Evolutionary conservation across 2,888 invertebrate genomes (phyloP).

Genomic region (Orchesella flavescens): DNA sequence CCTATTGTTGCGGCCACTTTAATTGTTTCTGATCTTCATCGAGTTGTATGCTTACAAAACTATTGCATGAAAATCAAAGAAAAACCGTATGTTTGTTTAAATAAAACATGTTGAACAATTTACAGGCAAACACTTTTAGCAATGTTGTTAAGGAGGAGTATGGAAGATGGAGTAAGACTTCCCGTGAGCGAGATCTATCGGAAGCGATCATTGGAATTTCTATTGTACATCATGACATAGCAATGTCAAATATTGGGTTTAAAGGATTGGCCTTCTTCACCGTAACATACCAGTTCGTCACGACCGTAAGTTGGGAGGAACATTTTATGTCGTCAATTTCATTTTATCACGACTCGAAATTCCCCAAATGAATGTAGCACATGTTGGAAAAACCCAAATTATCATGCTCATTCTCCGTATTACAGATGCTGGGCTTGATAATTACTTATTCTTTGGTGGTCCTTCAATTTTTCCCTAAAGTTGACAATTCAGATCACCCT

Average conservation of each 20-base stretch:
- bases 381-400: no score
- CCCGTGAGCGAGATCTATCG: not conserved
- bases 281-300: constrained; percentile 25
- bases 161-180: not conserved
- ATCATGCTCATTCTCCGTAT: not conserved
- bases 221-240: constrained; percentile 46
- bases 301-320: constrained; percentile 19
- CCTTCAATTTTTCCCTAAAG: constrained; percentile 31
- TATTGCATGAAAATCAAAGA: no score
- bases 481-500: not conserved
- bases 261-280: constrained; percentile 47
- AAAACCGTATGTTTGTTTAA: no score
- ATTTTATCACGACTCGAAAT: not conserved
- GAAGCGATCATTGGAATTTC: constrained; percentile 34
- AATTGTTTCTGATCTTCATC: constrained; percentile 44
- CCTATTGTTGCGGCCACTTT: constrained; percentile 13
- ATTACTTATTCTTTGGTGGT: constrained; percentile 34
- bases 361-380: no score
- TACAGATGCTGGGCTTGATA: constrained; percentile 37
- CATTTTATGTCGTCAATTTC: not conserved
- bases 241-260: constrained; percentile 40
- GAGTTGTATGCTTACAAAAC: constrained; percentile 21
- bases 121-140: constrained; percentile 21
- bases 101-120: no score
- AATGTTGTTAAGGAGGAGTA: constrained; percentile 32